A percentile compares a stretch with the other conserved stretches of the same genome.
phyloP scores from a whole-genome alignment of 2,797 vertebrate genomes.

The Falco concolor region DNA sequence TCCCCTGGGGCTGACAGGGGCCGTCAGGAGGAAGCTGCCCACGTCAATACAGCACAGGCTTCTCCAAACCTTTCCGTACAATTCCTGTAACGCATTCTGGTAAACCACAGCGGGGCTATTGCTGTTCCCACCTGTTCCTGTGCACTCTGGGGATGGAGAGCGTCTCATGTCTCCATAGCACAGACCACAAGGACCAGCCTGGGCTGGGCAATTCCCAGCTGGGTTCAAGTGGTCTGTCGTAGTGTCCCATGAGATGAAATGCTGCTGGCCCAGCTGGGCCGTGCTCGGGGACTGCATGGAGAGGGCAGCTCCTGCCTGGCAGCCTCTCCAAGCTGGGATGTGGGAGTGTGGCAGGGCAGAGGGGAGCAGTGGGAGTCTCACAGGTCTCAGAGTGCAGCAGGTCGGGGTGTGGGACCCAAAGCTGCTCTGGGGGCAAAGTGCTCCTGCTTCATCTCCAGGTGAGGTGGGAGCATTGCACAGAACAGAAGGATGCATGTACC shows the following conservation, averaged over 20 bases:
- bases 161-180: rapidly evolving
- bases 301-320: background rate
- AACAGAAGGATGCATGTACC: rapidly evolving
- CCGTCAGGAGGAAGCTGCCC: background rate
- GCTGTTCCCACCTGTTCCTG: rapidly evolving
- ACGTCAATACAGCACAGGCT: rapidly evolving
- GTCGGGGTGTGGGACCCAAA: background rate
- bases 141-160: background rate
- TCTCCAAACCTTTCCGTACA: background rate
- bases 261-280: background rate
- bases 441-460: rapidly evolving
- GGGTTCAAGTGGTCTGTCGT: rapidly evolving
- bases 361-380: background rate
- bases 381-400: background rate
- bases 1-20: background rate
- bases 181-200: background rate
- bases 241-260: rapidly evolving
- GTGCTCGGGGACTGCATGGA: background rate
- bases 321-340: background rate
- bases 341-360: background rate
- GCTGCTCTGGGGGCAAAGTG: background rate
- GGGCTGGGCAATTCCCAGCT: background rate
- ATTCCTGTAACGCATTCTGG: background rate
- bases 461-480: background rate
- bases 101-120: rapidly evolving